These are phyloP conservation scores for Pogoniulus pusillus DNA, from an alignment of 2,797 vertebrate genomes.

Conservation along the genomic window DNA sequence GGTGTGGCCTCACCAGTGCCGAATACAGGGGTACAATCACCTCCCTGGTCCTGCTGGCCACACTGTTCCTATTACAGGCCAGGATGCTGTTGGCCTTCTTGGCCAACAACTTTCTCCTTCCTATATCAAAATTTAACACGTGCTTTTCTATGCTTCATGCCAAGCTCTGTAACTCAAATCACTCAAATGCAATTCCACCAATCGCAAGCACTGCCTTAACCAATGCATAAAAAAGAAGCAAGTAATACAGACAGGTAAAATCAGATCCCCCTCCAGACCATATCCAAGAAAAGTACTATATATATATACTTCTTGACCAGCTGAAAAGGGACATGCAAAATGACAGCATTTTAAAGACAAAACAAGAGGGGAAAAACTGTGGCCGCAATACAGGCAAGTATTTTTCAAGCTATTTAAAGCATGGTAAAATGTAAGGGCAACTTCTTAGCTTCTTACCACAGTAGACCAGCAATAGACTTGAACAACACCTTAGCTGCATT, in stretches of 20 bases:
- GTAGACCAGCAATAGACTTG: not conserved
- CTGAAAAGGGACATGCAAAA: not conserved
- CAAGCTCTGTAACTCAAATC: not conserved
- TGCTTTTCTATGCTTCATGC: not conserved
- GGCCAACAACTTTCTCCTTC: not conserved
- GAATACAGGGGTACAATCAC: not conserved
- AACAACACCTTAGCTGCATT: not conserved
- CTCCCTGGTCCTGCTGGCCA: not conserved
- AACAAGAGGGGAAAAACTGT: not conserved
- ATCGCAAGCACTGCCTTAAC: not conserved
- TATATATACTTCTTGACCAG: not conserved
- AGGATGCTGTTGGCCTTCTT: not conserved
- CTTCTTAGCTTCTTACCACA: not conserved
- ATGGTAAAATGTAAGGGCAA: not conserved
- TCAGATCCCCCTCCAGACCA: accelerated
- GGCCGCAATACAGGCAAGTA: accelerated
- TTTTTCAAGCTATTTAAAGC: not conserved
- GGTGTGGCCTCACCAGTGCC: not conserved
- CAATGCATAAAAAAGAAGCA: not conserved
- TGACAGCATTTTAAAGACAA: not conserved
- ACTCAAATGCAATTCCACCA: not conserved
- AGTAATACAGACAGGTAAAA: not conserved
- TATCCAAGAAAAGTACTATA: not conserved
- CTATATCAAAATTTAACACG: not conserved
- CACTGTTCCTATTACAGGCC: not conserved